These are phyloP conservation scores for Micromys minutus DNA, from an alignment of 2,113 vertebrate genomes.

Conservation along the genomic window DNA sequence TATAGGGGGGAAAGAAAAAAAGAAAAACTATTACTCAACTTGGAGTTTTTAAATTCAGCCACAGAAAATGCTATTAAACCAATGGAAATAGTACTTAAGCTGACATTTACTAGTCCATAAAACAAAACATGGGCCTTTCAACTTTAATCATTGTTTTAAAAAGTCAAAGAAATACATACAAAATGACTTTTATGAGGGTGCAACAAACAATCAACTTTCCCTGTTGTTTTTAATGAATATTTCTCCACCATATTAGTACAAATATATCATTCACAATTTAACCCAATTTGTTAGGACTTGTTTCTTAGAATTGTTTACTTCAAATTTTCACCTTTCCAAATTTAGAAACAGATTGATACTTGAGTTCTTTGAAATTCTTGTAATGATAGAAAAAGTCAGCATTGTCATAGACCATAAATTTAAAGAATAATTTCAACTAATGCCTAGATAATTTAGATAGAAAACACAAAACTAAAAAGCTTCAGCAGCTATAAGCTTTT, in stretches of 20 bases:
- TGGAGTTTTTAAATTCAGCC: slow-evolving; percentile 50
- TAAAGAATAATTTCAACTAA: slow-evolving; percentile 32
- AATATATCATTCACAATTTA: slow-evolving; percentile 52
- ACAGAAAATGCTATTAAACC: slow-evolving; percentile 65
- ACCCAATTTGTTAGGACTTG: slow-evolving; percentile 31
- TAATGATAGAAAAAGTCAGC: slow-evolving; percentile 26
- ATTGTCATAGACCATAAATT: not conserved
- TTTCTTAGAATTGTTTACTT: not conserved
- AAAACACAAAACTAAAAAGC: slow-evolving; percentile 14
- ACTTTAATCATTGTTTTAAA: slow-evolving; percentile 72
- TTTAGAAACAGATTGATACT: slow-evolving; percentile 20
- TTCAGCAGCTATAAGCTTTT: too few relatives aligned
- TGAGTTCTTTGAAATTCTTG: slow-evolving; percentile 18
- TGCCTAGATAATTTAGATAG: not conserved
- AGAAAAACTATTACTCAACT: not conserved
- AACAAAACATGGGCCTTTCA: slow-evolving; percentile 69
- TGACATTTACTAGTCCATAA: slow-evolving; percentile 61
- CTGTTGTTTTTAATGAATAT: slow-evolving; percentile 68
- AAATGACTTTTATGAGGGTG: slow-evolving; percentile 78
- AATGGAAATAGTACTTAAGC: slow-evolving; percentile 56
- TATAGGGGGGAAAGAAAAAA: not conserved
- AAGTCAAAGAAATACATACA: slow-evolving; percentile 73
- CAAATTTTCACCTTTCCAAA: slow-evolving; percentile 54
- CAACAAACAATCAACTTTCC: slow-evolving; percentile 87
- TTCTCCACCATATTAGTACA: slow-evolving; percentile 41